phyloP scores from a whole-genome alignment of 2,113 vertebrate species.

The Leiothrix lutea region DNA sequence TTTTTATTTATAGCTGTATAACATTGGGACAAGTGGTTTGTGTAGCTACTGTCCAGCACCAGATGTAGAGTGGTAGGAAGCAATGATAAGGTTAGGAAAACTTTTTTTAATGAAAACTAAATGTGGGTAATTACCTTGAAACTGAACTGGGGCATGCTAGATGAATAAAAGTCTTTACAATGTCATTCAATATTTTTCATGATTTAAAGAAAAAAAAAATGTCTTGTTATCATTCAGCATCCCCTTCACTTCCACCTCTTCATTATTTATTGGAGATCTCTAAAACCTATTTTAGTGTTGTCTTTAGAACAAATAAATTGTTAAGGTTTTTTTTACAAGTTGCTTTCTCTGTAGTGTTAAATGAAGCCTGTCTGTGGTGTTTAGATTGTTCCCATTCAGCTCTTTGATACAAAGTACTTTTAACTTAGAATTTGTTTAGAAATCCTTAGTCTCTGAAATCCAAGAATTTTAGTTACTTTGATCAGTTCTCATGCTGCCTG shows the following conservation, averaged over 20 bases:
- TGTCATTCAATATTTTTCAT: neutral
- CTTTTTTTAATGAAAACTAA: conserved; percentile 55
- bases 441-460: neutral
- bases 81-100: conserved; percentile 59
- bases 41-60: conserved; percentile 68
- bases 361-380: neutral
- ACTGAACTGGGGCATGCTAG: conserved; percentile 30
- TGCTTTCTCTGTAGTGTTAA: neutral
- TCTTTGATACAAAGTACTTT: rapidly evolving
- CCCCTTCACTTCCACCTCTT: neutral
- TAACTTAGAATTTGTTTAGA: neutral
- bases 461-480: neutral
- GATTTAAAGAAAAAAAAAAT: neutral
- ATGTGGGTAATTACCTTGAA: conserved; percentile 56
- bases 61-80: conserved; percentile 61
- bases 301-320: neutral
- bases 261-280: neutral
- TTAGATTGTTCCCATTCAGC: neutral
- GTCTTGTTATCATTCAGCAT: neutral
- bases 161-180: neutral
- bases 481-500: neutral
- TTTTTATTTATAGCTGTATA: conserved; percentile 67
- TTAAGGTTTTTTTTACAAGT: neutral
- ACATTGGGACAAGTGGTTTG: conserved; percentile 65
- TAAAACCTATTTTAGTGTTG: neutral